Percentiles rank a stretch among this genome's conserved stretches.
Conservation (phyloP, 2,888 invertebrate genomes). For the Vesta saturnalis region DNA sequence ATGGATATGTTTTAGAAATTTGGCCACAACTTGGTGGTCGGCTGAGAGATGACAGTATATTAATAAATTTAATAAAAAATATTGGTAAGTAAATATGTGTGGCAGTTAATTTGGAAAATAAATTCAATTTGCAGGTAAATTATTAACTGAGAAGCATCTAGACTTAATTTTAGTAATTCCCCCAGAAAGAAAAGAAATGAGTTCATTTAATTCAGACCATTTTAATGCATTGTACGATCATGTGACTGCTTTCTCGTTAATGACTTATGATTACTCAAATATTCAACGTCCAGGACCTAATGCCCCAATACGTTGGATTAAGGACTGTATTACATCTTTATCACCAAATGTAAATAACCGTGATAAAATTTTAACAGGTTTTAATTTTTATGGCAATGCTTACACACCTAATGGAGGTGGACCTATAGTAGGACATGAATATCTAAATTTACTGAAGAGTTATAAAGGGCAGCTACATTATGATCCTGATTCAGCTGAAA, state of each 20-base stretch:
- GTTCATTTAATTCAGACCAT: slow-evolving; percentile 76
- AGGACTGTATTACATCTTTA: slow-evolving; percentile 77
- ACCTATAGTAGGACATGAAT: slow-evolving; percentile 82
- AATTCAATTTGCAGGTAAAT: slow-evolving; percentile 62
- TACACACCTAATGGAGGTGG: slow-evolving; percentile 85
- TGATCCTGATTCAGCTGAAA: slow-evolving; percentile 82
- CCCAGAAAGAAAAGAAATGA: slow-evolving; percentile 73
- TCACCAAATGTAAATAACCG: slow-evolving; percentile 72
- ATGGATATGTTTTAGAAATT: slow-evolving; percentile 91
- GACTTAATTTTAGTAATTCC: slow-evolving; percentile 83
- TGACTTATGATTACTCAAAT: slow-evolving; percentile 95
- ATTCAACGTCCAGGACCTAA: slow-evolving; percentile 88
- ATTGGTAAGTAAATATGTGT: slow-evolving; percentile 65
- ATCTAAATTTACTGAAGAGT: slow-evolving; percentile 77
- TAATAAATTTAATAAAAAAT: slow-evolving; percentile 72
- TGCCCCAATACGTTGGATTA: slow-evolving; percentile 87
- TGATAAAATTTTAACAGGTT: slow-evolving; percentile 83
- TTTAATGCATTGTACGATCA: slow-evolving; percentile 80
- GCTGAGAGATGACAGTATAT: slow-evolving; percentile 63
- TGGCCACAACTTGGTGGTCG: slow-evolving; percentile 85
- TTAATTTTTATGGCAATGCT: slow-evolving; percentile 95
- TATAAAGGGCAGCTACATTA: slow-evolving; percentile 81
- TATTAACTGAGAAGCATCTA: slow-evolving; percentile 67
- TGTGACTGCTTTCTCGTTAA: slow-evolving; percentile 90
- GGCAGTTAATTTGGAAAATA: background rate